Base-by-base conservation (phyloP, 2,888 invertebrate genomes). In the Pemphredon lugubris region DNA sequence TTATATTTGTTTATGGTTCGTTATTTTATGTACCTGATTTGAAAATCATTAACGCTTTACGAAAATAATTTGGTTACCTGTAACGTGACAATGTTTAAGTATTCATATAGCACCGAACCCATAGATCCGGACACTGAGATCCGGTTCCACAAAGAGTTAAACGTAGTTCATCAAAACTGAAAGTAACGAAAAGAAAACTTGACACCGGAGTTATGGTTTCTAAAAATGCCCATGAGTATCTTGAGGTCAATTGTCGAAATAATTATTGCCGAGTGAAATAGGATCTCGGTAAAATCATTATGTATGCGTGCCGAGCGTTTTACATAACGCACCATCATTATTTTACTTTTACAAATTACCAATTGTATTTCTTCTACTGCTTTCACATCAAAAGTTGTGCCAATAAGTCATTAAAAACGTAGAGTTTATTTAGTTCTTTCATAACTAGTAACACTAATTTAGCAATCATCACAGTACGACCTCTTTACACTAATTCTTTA, bases 21-120 rank as follows among this genome's bases (percentile, higher is more conserved):
- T 47, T 40, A 21, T 70, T 32, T 77, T 44, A 70, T 55, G 73
- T 76, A 76, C 74, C 70, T 73, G 75, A 74, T 54, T 53, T 50
- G 40, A 40, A 61, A 66, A 40, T 42, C 67, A 57, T 16, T 74
- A 71, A 63, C 37, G 34, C 39, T 6, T 55, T 53, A 45, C 30
- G 32, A 1, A 37, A 72, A 18, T 55, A 55, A 20, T 55, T 59
- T 40, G 50, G n/a, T n/a, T n/a, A 55, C 1, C 30, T 34, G n/a
- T 34, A n/a, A 34, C n/a, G n/a, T 9, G 34, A 34, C n/a, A 1
- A 34, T n/a, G n/a, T 34, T 1, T 11, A n/a, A 34, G n/a, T n/a
- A 34, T 34, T 11, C 3, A 26, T 26, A 26, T 26, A 5, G 26
- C 26, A 26, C 26, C 3, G 7, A 26, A 26, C 7, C 3, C 26